Evolutionary conservation across 2,888 invertebrate species (phyloP), one percentile per base, ranked within the genome.

Genomic region (Synanthedon andrenaeformis): DNA sequence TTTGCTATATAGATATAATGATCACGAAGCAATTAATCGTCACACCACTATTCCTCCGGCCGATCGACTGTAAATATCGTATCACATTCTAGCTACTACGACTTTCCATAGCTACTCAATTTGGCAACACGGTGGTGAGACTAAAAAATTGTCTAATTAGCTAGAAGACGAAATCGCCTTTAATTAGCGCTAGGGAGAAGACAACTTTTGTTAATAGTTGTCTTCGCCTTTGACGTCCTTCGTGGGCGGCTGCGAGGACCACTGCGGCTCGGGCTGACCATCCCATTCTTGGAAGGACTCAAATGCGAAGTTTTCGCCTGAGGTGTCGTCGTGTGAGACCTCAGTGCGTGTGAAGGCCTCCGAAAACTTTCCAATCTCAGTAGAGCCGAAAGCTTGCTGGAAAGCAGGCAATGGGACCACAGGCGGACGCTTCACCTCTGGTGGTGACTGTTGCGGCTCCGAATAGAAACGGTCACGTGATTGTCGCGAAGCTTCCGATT

Each of bases 301-400:
- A 62, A 75, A 86, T 55, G 75, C 62, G 67, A 80, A 85, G 57
- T 70, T 81, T 56, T 88, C 88, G 52, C 68, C 65, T 49, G 76
- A 66, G 52, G 70, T 71, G 14, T 77, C 76, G 17, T 84, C 86
- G 45, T 79, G 76, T 17, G 85, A 88, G 41, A 84, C 82, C 64
- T 90, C 89, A 59, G 90, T 85, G 59, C 89, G 89, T 57, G 89
- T 90, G 72, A 92, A 93, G 53, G 91, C 92, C 67, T 93, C 93
- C 5, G 93, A 92, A 65, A 94, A 95, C 59, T 93, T 91, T n/a
- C 95, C 95, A 60, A 95, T 93, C 79, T 94, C 95, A 23, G 95
- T 95, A 35, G 94, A 93, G 28, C 95, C 95, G 72, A 95, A 95
- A 1, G 95, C 94, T 80, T 94, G 94, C 72, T 94, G 94, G 71